phyloP scores from a whole-genome alignment of 2,797 vertebrate species.

The Gastrophryne carolinensis region DNA sequence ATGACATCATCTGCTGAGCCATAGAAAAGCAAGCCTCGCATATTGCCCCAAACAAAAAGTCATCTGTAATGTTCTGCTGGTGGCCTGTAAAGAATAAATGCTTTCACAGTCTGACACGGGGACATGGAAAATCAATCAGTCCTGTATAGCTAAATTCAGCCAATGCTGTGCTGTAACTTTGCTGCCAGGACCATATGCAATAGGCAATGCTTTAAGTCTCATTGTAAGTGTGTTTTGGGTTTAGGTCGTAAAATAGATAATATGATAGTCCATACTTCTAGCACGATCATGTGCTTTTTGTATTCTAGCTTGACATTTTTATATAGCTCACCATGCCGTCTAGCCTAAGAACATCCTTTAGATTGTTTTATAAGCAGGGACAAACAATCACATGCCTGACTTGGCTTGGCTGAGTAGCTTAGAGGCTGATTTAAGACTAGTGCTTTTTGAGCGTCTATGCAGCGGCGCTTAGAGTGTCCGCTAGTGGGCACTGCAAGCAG shows the following conservation, averaged over 20 bases:
- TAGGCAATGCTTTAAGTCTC: too few species aligned
- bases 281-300: conserved; percentile 14
- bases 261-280: conserved; percentile 4
- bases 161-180: background rate
- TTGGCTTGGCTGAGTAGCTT: too few species aligned
- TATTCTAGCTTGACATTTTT: conserved; percentile 25
- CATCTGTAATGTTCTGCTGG: background rate
- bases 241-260: background rate
- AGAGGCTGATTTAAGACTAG: too few species aligned
- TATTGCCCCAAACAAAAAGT: conserved; percentile 12
- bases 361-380: conserved; percentile 18
- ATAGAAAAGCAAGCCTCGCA: conserved; percentile 11
- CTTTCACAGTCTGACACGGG: background rate
- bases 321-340: conserved; percentile 20
- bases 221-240: background rate
- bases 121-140: conserved; percentile 10
- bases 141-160: background rate
- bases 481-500: too few species aligned
- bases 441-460: too few species aligned
- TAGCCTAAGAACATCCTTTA: background rate
- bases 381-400: too few species aligned
- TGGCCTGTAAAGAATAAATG: conserved; percentile 10
- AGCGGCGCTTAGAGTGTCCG: too few species aligned
- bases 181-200: background rate
- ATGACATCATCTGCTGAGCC: conserved; percentile 34